Conservation (phyloP, 1,140 invertebrate species). For the Cotesia chilonis region DNA sequence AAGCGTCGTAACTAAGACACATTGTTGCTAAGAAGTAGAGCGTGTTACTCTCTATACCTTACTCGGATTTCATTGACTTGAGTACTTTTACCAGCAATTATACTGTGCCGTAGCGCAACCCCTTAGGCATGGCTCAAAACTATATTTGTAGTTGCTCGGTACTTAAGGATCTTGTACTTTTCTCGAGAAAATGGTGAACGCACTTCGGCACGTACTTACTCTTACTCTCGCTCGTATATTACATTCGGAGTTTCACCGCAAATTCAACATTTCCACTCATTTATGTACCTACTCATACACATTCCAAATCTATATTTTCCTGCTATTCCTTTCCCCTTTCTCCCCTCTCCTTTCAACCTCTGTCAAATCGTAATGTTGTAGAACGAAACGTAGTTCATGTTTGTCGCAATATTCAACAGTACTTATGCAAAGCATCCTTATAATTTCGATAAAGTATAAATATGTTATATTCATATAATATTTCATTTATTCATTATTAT, state of each 20-base stretch:
- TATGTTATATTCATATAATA: no score
- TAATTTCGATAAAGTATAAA: no score
- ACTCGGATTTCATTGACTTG: conserved; percentile 31
- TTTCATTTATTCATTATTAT: no score
- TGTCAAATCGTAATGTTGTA: no score
- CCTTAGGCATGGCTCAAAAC: conserved; percentile 28
- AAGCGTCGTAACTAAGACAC: conserved; percentile 6
- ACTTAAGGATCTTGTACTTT: conserved; percentile 16
- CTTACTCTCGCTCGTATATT: conserved; percentile 24
- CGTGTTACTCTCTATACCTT: conserved; percentile 12
- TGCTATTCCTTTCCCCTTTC: background rate
- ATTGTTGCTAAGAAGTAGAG: conserved; percentile 3
- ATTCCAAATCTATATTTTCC: conserved; percentile 5
- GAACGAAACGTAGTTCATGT: no score
- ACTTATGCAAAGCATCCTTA: no score
- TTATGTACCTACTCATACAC: background rate
- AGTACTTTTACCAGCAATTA: conserved; percentile 34
- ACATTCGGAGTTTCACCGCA: conserved; percentile 11
- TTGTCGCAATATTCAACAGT: no score
- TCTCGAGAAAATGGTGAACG: conserved; percentile 26
- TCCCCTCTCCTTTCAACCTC: no score
- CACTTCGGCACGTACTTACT: conserved; percentile 35
- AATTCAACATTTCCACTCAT: conserved; percentile 15
- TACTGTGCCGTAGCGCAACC: conserved; percentile 9
- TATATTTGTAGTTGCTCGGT: conserved; percentile 24